A percentile compares a stretch with the other conserved stretches of the same genome.
These are phyloP conservation scores for Tetraneura akinire DNA, from an alignment of 1,140 invertebrate genomes.

Conservation along the genomic window DNA sequence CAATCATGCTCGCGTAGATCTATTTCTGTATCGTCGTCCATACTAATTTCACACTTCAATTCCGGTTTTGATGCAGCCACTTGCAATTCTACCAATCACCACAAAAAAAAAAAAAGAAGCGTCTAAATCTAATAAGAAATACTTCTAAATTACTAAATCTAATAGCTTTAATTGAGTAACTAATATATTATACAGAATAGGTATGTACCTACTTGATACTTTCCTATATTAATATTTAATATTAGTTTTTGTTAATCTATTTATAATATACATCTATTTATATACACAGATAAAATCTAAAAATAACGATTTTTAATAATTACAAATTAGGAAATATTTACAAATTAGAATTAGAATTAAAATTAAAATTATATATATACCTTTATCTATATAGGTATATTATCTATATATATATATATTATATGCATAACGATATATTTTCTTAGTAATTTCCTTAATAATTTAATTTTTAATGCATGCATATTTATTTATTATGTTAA, in stretches of 20 bases:
- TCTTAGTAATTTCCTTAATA: background rate
- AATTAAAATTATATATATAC: too few species aligned
- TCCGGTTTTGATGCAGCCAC: conserved; percentile 41
- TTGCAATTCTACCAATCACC: conserved; percentile 48
- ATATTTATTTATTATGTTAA: background rate
- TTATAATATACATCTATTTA: too few species aligned
- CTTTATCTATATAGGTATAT: too few species aligned
- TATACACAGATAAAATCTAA: background rate
- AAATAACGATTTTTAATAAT: background rate
- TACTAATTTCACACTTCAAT: conserved; percentile 62
- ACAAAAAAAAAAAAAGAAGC: conserved; percentile 46
- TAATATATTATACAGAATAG: too few species aligned
- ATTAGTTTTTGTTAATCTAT: too few species aligned
- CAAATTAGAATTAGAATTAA: too few species aligned
- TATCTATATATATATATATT: too few species aligned
- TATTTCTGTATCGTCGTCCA: conserved; percentile 63
- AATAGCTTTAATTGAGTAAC: background rate
- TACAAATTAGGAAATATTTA: too few species aligned
- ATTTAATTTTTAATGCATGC: background rate
- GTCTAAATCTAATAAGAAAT: conserved; percentile 36
- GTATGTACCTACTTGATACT: too few species aligned
- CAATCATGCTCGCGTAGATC: conserved; percentile 63
- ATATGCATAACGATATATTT: too few species aligned
- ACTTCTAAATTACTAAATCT: conserved; percentile 13
- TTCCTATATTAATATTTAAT: background rate